Percentiles rank a stretch among this genome's conserved stretches.
These are phyloP conservation scores for Anorthoa munda DNA, from an alignment of 2,888 invertebrate genomes.

Conservation along the genomic window DNA sequence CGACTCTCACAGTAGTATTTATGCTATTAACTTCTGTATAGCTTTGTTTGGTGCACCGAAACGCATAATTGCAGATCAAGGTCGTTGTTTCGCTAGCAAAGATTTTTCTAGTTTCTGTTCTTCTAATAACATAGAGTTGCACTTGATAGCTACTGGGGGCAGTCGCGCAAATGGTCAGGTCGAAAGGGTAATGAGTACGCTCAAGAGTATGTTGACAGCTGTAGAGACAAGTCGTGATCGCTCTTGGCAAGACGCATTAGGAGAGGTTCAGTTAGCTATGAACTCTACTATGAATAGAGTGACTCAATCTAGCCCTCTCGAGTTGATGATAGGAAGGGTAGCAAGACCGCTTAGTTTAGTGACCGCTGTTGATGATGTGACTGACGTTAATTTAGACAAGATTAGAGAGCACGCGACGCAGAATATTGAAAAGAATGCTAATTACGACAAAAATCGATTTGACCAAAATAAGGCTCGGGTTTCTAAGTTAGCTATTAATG, in stretches of 20 bases:
- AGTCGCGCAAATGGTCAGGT: slow-evolving; percentile 64
- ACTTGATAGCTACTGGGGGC: slow-evolving; percentile 60
- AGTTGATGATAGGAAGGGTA: slow-evolving; percentile 27
- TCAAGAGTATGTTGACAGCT: slow-evolving; percentile 32
- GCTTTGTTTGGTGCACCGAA: slow-evolving; percentile 20
- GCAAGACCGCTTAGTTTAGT: slow-evolving; percentile 19
- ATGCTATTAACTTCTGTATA: neutral
- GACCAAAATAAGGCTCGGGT: too few species aligned
- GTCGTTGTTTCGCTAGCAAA: slow-evolving; percentile 16
- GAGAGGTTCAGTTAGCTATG: slow-evolving; percentile 16
- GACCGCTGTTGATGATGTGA: neutral
- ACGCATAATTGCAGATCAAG: slow-evolving; percentile 20
- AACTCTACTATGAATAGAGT: slow-evolving; percentile 23
- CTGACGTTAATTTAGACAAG: neutral
- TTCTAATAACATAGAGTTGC: slow-evolving; percentile 48
- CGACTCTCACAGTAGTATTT: neutral
- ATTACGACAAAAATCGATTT: neutral
- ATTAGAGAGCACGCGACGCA: neutral
- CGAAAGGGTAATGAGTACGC: slow-evolving; percentile 51
- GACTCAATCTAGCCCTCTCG: slow-evolving; percentile 22
- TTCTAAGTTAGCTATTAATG: too few species aligned
- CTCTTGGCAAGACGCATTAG: slow-evolving; percentile 26
- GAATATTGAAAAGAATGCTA: slow-evolving; percentile 1
- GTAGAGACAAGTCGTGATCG: neutral
- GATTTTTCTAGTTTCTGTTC: slow-evolving; percentile 56